Conservation (phyloP, 2,888 invertebrate species). For the Drosophila testacea region DNA sequence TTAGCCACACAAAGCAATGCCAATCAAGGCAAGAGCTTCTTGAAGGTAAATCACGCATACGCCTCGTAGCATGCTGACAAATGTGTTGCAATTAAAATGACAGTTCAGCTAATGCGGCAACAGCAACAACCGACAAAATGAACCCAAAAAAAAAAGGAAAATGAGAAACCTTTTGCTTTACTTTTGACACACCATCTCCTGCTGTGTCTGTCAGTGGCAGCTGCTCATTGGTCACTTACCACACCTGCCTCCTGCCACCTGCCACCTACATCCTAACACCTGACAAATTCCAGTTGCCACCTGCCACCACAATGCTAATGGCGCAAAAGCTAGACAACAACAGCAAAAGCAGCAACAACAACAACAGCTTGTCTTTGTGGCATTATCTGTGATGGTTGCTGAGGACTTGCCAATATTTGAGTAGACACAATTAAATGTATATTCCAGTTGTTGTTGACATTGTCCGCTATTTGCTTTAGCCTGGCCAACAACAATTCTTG, state of each 20-base stretch:
- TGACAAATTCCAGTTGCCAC: constrained; percentile 10
- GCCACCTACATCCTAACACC: constrained; percentile 13
- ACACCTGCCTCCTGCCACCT: constrained; percentile 43
- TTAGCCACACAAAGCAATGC: constrained; percentile 37
- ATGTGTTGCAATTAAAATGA: constrained; percentile 71
- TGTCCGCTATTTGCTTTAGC: constrained; percentile 37
- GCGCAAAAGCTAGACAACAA: constrained; percentile 36
- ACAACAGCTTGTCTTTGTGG: constrained; percentile 23
- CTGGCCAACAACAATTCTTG: constrained; percentile 24
- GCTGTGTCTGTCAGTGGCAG: constrained; percentile 48
- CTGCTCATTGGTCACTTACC: constrained; percentile 37
- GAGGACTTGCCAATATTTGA: constrained; percentile 61
- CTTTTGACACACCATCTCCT: constrained; percentile 24
- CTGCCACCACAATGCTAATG: constrained; percentile 48
- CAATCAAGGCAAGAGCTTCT: constrained; percentile 44
- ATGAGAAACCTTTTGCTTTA: not conserved
- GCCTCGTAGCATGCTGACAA: constrained; percentile 46
- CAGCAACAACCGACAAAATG: constrained; percentile 16
- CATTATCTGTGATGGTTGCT: constrained; percentile 31
- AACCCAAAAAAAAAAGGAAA: constrained; percentile 5
- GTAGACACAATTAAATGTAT: constrained; percentile 65
- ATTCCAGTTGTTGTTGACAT: constrained; percentile 35
- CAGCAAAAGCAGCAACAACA: not conserved
- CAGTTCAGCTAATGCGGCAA: constrained; percentile 62
- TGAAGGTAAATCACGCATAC: constrained; percentile 48